Base-by-base conservation (phyloP, 2,888 invertebrate species). In the Cyclophora albipunctata region DNA sequence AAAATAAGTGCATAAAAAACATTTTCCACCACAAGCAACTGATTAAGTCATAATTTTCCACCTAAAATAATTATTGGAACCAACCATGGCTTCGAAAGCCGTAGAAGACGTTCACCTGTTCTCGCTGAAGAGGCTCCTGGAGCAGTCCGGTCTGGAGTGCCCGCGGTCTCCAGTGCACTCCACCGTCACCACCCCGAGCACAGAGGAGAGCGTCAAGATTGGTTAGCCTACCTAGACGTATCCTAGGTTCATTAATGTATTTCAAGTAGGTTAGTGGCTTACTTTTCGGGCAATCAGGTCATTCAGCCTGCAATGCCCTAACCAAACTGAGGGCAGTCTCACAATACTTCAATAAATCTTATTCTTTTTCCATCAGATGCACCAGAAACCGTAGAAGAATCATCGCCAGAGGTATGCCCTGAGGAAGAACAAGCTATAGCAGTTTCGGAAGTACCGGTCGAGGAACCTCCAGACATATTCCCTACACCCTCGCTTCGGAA, bases 401-500 rank as follows among this genome's bases (percentile, higher is more conserved):
- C 46, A 2, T 3, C 33, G 3, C 37, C 52, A 40, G 75, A 75
- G 60, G 48, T 50, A 3, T 3, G 34, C 3, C 34, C 47, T 5
- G 42, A 40, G 2, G 72, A 74, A 53, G 61, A 65, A n/a, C 4
- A 37, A 5, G 37, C 20, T 20, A 20, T 5, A 37, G 2, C 37
- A 5, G 37, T 37, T 5, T 37, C 37, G 4, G 5, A 5, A 4
- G 37, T 5, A 37, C 1, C 37, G 37, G 35, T 49, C 0, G 79
- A 76, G 45, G 66, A 72, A 4, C 37, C 52, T 4, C 73, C 76
- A 6, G 59, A 65, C 6, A 58, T 82, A 3, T 86, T 86, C 50
- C 86, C 86, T 0, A 66, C 81, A 0, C 81, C 83, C 0, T 86
- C 86, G 0, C 58, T 87, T 2, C 67, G 86, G 2, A 65, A 58